A percentile compares a stretch with the other conserved stretches of the same genome.
Evolutionary conservation across 2,888 invertebrate species (phyloP).

Genomic region (Deilephila elpenor): DNA sequence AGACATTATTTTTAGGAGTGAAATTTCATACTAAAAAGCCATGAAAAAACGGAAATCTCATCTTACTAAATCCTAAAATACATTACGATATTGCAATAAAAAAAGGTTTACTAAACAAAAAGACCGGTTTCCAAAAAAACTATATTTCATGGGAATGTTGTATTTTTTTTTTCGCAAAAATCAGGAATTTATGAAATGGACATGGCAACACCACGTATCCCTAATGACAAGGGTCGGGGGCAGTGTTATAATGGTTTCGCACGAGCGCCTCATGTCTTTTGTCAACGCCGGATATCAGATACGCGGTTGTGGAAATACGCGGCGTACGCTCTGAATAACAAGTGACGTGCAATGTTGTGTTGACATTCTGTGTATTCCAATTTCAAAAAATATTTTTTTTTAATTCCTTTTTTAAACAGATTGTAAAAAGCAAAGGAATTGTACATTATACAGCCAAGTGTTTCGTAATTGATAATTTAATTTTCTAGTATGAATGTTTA

Average conservation of each 20-base stretch:
- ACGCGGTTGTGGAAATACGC: constrained; percentile 42
- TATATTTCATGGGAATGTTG: too few species aligned
- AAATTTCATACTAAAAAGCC: too few species aligned
- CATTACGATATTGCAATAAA: too few species aligned
- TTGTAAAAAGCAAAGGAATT: neutral
- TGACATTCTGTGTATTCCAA: constrained; percentile 18
- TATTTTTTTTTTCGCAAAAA: neutral
- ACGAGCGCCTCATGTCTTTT: constrained; percentile 40
- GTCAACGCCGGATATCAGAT: constrained; percentile 38
- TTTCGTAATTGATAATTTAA: too few species aligned
- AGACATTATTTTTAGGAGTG: too few species aligned
- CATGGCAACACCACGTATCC: constrained; percentile 20
- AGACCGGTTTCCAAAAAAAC: too few species aligned
- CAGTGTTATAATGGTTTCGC: constrained; percentile 34
- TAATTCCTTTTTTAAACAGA: neutral
- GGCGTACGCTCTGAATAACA: constrained; percentile 30
- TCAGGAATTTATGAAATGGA: neutral
- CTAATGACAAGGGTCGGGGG: constrained; percentile 40
- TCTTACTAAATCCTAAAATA: too few species aligned
- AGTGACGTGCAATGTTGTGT: constrained; percentile 17
- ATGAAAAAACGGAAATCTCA: too few species aligned
- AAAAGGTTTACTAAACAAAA: neutral
- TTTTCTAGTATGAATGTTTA: neutral
- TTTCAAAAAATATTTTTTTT: constrained; percentile 1
- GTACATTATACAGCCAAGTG: neutral